Conservation (phyloP, 2,797 vertebrate species). For the Vultur gryphus region DNA sequence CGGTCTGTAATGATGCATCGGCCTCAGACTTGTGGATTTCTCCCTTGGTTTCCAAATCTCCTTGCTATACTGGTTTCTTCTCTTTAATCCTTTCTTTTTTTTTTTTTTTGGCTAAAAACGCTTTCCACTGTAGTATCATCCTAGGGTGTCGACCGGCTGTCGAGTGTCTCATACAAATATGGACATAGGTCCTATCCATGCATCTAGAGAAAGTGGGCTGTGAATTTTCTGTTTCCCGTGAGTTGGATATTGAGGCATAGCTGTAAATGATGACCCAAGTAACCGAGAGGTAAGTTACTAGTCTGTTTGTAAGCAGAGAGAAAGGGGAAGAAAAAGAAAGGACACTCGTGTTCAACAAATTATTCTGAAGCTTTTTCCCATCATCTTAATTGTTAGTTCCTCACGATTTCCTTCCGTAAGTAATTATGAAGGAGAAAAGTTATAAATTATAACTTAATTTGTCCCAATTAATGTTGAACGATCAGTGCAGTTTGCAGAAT, state of each 20-base stretch:
- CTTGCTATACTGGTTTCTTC: background rate
- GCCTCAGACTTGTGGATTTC: background rate
- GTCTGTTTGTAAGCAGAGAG: background rate
- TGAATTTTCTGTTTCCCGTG: background rate
- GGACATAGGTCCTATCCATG: background rate
- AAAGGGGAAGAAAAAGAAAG: background rate
- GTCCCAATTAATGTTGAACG: conserved; percentile 31
- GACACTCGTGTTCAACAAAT: background rate
- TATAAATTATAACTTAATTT: conserved; percentile 46
- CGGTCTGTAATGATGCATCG: background rate
- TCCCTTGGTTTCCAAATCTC: background rate
- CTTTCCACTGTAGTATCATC: background rate
- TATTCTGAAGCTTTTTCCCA: background rate
- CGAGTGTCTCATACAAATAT: background rate
- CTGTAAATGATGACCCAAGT: background rate
- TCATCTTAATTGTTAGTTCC: conserved; percentile 22
- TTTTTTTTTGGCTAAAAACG: background rate
- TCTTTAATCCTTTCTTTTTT: background rate
- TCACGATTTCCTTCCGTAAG: conserved; percentile 14
- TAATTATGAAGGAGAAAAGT: conserved; percentile 28
- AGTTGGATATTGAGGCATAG: background rate
- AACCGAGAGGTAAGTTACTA: background rate
- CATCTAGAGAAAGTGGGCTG: background rate
- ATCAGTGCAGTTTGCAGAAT: conserved; percentile 24
- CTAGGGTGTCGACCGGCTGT: background rate